Evolutionary conservation across 2,888 invertebrate genomes (phyloP).

Genomic region (Dichetophora obliterata): DNA sequence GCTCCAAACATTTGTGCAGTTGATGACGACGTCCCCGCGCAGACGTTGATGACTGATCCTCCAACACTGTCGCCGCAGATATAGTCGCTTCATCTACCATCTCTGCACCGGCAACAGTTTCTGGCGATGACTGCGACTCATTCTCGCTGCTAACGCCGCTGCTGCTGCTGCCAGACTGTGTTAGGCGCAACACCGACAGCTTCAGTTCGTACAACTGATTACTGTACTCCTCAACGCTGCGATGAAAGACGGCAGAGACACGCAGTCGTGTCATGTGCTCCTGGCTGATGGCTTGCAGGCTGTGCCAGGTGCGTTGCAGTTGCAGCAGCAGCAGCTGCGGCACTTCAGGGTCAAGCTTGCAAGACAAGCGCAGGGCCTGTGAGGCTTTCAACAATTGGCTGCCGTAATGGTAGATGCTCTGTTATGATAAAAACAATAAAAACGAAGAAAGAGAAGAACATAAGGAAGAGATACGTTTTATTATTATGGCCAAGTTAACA

Average conservation of each 20-base stretch:
- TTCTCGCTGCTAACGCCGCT: constrained; percentile 51
- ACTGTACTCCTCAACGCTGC: constrained; percentile 77
- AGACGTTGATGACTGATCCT: constrained; percentile 61
- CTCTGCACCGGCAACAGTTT: background rate
- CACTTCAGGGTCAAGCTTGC: constrained; percentile 75
- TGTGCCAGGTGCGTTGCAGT: constrained; percentile 78
- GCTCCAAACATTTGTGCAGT: constrained; percentile 73
- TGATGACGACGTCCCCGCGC: constrained; percentile 66
- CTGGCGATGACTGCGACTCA: constrained; percentile 39
- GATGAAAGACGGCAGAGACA: constrained; percentile 82
- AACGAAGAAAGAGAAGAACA: constrained; percentile 29
- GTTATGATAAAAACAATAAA: constrained; percentile 43
- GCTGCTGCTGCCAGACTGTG: constrained; percentile 55
- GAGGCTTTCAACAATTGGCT: constrained; percentile 83
- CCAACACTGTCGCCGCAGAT: background rate
- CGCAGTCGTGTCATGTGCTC: constrained; percentile 82
- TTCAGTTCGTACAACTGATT: constrained; percentile 75
- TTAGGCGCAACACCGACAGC: constrained; percentile 69
- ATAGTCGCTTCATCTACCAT: background rate
- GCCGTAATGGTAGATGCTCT: constrained; percentile 87
- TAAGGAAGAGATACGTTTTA: background rate
- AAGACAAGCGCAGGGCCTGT: constrained; percentile 78
- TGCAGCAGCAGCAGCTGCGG: constrained; percentile 73
- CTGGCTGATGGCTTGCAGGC: constrained; percentile 78
- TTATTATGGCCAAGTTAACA: background rate